Evolutionary conservation across 2,797 vertebrate species (phyloP).

Genomic region (Sardinella longiceps): DNA sequence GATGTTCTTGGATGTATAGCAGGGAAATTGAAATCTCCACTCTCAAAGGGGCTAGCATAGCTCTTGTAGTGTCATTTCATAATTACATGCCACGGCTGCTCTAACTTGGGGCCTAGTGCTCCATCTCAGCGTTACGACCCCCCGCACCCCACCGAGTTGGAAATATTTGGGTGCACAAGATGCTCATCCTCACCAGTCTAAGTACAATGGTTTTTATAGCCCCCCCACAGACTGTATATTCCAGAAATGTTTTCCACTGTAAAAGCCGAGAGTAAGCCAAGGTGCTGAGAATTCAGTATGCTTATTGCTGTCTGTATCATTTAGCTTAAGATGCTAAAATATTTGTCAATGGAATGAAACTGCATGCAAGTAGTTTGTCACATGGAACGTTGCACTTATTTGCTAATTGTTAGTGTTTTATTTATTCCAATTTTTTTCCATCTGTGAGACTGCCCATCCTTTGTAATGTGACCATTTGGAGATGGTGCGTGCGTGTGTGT

Average conservation of each 20-base stretch:
- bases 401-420: neutral
- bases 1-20: neutral
- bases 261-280: conserved; percentile 35
- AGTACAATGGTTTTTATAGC: conserved; percentile 18
- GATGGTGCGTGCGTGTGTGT: neutral
- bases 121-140: too few relatives aligned
- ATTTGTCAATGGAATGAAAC: conserved; percentile 41
- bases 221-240: neutral
- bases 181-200: conserved; percentile 32
- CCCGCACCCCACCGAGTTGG: neutral
- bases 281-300: conserved; percentile 51
- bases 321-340: conserved; percentile 30
- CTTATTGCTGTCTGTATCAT: conserved; percentile 39
- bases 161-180: conserved; percentile 33
- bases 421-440: neutral
- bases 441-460: neutral
- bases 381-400: conserved; percentile 9
- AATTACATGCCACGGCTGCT: neutral
- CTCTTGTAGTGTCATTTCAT: neutral
- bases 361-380: conserved; percentile 39
- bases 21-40: neutral
- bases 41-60: neutral
- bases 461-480: neutral
- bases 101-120: neutral
- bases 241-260: conserved; percentile 31